phyloP scores from a whole-genome alignment of 2,888 invertebrate genomes.

The Aplocera efformata region DNA sequence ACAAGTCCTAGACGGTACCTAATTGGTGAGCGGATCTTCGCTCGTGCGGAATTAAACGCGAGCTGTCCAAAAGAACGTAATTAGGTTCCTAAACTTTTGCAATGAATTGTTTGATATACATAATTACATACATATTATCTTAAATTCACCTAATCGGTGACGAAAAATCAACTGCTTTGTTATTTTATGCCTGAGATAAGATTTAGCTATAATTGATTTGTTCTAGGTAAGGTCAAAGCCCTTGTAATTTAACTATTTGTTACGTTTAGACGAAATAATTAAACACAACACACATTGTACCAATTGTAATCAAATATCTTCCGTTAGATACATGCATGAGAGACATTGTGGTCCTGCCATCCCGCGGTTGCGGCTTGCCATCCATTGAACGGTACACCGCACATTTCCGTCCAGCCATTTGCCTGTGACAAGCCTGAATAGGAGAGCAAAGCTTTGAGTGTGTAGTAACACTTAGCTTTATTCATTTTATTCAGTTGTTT shows the following conservation, averaged over 20 bases:
- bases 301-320: no score
- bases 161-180: no score
- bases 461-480: constrained; percentile 8
- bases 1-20: constrained; percentile 19
- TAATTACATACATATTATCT: no score
- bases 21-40: constrained; percentile 50
- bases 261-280: no score
- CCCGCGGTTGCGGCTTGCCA: neutral
- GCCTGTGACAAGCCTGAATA: constrained; percentile 44
- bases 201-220: no score
- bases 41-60: constrained; percentile 49
- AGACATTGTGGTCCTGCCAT: constrained; percentile 1
- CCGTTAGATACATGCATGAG: no score
- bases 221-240: no score
- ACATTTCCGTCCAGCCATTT: constrained; percentile 50
- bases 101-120: constrained; percentile 40
- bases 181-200: no score
- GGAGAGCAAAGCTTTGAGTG: constrained; percentile 22
- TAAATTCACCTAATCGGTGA: no score
- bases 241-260: no score
- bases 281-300: no score
- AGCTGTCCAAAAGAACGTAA: constrained; percentile 36
- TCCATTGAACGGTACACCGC: constrained; percentile 37
- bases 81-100: constrained; percentile 40
- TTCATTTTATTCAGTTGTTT: no score